These are phyloP conservation scores for Melikaiella ostensackeni DNA, from an alignment of 2,888 invertebrate species.

Conservation along the genomic window DNA sequence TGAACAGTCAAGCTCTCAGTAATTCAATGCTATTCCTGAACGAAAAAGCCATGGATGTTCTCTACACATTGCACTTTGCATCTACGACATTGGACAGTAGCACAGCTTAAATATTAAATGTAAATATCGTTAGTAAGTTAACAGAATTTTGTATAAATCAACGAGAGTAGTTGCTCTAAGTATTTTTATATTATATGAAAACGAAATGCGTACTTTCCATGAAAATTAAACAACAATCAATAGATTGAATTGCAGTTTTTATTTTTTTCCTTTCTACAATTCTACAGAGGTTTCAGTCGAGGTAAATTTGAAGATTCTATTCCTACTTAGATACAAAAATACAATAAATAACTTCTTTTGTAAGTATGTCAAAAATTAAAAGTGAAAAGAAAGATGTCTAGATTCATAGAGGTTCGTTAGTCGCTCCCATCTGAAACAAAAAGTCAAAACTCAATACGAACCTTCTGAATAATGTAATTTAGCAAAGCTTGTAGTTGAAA, in stretches of 20 bases:
- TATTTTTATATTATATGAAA: too few relatives aligned
- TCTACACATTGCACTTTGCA: constrained; percentile 55
- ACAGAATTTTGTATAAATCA: background rate
- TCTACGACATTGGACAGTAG: background rate
- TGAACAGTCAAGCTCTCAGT: constrained; percentile 61
- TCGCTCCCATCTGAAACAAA: constrained; percentile 43
- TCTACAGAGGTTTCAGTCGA: background rate
- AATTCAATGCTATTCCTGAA: constrained; percentile 68
- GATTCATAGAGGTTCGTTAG: background rate
- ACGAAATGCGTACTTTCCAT: too few relatives aligned
- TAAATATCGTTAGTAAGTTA: background rate
- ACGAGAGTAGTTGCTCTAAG: background rate
- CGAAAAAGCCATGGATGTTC: constrained; percentile 65
- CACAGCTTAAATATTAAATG: background rate
- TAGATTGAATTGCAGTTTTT: background rate
- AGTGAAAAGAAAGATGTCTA: background rate
- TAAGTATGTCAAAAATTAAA: background rate
- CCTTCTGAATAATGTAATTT: background rate
- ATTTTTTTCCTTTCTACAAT: background rate
- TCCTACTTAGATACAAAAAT: background rate
- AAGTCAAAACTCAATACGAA: background rate
- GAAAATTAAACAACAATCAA: background rate
- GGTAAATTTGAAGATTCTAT: background rate
- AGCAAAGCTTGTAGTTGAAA: background rate
- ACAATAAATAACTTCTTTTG: background rate